A percentile compares a stretch with the other conserved stretches of the same genome.
phyloP scores from a whole-genome alignment of 2,113 vertebrate genomes.

The Pluvianellus socialis region DNA sequence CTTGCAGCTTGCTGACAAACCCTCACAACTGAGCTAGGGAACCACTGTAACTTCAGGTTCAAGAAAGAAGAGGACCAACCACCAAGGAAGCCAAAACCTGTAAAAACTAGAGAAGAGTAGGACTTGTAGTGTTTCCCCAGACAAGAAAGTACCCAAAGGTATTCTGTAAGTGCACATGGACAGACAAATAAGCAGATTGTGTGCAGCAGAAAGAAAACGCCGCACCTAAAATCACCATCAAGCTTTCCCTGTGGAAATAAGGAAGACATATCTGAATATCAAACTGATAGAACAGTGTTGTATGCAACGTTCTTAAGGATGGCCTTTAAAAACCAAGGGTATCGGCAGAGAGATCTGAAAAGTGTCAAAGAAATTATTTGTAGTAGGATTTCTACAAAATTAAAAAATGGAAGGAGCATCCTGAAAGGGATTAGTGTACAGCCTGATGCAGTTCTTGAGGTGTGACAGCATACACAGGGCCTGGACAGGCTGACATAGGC shows the following conservation, averaged over 20 bases:
- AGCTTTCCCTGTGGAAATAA: background rate
- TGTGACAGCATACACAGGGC: too few species aligned
- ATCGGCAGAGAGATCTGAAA: background rate
- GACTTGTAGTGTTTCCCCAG: background rate
- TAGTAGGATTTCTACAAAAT: background rate
- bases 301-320: background rate
- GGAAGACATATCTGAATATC: background rate
- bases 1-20: background rate
- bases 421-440: background rate
- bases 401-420: background rate
- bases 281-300: background rate
- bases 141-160: background rate
- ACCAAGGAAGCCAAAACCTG: background rate
- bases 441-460: background rate
- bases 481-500: accelerated
- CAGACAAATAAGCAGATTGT: background rate
- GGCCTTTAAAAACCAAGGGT: background rate
- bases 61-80: background rate
- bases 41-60: background rate
- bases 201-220: background rate
- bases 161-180: background rate
- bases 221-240: background rate
- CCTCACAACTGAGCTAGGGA: background rate
- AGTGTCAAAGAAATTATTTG: background rate
- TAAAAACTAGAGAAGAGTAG: background rate